Evolutionary conservation across 2,888 invertebrate genomes (phyloP), one percentile per base, ranked within the genome.

Genomic region (Campaea margaritaria): DNA sequence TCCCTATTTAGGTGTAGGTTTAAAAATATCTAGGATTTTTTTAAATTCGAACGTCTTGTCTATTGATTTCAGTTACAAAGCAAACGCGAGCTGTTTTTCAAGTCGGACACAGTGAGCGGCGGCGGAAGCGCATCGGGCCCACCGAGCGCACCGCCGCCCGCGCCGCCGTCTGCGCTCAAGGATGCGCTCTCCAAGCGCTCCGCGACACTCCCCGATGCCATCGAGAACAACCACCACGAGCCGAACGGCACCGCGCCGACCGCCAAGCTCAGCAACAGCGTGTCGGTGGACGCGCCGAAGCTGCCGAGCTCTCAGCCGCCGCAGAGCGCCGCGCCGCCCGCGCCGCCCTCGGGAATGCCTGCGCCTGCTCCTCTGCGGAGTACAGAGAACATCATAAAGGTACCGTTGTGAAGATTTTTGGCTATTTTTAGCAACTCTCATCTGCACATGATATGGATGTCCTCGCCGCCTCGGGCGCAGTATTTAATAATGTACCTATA

Each of bases 1-100:
- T 31, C 8, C n/a, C n/a, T n/a, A n/a, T n/a, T n/a, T n/a, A n/a
- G n/a, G n/a, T n/a, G n/a, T n/a, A n/a, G n/a, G n/a, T n/a, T n/a
- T n/a, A n/a, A n/a, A n/a, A n/a, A n/a, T n/a, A n/a, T n/a, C n/a
- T n/a, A n/a, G n/a, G n/a, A n/a, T n/a, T n/a, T n/a, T n/a, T n/a
- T n/a, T n/a, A n/a, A n/a, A n/a, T n/a, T n/a, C n/a, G n/a, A n/a
- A n/a, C n/a, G n/a, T n/a, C n/a, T n/a, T n/a, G n/a, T n/a, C n/a
- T n/a, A 8, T 44, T 34, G 27, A 28, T 52, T 93, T 14, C 93
- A 96, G 95, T 94, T 96, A 86, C 96, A 96, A 92, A 95, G 95
- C 85, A 97, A 97, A 93, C 94, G 97, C 76, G 97, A 97, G 93
- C 94, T 96, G 92, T 97, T 97, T 93, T 97, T 97, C 93, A 96